These are phyloP conservation scores for Chymomyza costata DNA, from an alignment of 1,140 invertebrate species.

Conservation along the genomic window DNA sequence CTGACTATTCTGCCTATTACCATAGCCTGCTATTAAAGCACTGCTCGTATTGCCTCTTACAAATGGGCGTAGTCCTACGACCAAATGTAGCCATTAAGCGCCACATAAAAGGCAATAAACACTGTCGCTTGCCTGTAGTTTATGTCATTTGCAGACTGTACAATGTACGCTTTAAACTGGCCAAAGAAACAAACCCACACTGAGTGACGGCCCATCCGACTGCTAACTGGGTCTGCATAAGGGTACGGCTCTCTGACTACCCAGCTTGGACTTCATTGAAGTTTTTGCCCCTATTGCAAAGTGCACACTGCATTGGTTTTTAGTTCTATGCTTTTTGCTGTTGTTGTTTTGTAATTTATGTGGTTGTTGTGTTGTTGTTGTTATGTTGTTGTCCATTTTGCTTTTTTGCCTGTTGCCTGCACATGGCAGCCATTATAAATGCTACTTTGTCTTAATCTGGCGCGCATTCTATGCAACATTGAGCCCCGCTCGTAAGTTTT, in stretches of 20 bases:
- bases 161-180: slow-evolving; percentile 49
- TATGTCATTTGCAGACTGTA: slow-evolving; percentile 55
- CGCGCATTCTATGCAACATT: slow-evolving; percentile 52
- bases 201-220: no score
- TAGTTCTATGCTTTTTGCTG: no score
- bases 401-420: slow-evolving; percentile 22
- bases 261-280: slow-evolving; percentile 34
- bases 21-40: no score
- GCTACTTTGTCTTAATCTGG: slow-evolving; percentile 66
- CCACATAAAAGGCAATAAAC: slow-evolving; percentile 69
- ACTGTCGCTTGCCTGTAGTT: slow-evolving; percentile 51
- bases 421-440: slow-evolving; percentile 22
- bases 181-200: no score
- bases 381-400: slow-evolving; percentile 12
- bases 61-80: no score
- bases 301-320: slow-evolving; percentile 7
- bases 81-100: slow-evolving; percentile 55
- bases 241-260: no score
- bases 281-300: slow-evolving; percentile 30
- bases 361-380: no score
- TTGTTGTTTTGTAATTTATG: no score
- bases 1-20: no score
- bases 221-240: no score
- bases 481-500: slow-evolving; percentile 28
- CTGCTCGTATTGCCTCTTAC: no score